Base-by-base conservation (phyloP, 2,797 vertebrate species). In the Pseudotriccus pelzelni region DNA sequence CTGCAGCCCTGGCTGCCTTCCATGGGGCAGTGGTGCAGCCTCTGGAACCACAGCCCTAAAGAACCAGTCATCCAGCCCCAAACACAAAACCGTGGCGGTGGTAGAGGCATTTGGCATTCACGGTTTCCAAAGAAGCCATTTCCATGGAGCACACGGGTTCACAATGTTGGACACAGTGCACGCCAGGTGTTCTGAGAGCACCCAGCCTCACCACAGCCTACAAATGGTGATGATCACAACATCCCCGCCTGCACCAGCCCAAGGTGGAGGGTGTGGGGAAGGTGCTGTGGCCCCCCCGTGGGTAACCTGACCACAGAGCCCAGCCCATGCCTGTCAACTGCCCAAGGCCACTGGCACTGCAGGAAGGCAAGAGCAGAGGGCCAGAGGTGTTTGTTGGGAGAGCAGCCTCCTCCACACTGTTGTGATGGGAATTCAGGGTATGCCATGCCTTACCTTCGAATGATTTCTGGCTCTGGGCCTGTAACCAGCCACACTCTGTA, bases 211-310 rank as follows among this genome's bases (percentile, higher is more conserved):
- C 14, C 7, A 12, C 6, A 47, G 21, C 3, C 28, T 58, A 3
- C 11, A 5, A 20, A 77, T 14, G 19, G 9, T 10, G 8, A 4
- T 7, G 32, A 28, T 73, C 30, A 22, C 9, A 0, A 2, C 3
- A 49, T 1, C 13, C 25, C 67, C 41, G 37, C 59, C 47, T n/a
- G 74, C 9, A 4, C 32, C 5, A 77, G 72, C 37, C 32, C 37
- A 7, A 22, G 47, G 46, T 14, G 66, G 67, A 21, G 27, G 64
- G 67, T 34, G 37, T 62, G 10, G 62, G 28, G 16, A 4, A 24
- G 10, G 4, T 32, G 12, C 52, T 30, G 63, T 52, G 7, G 37
- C 18, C 18, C 24, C 34, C 28, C 39, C 0, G 0, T 1, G 1
- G 16, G 22, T 12, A 72, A 15, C 12, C 17, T 9, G 68, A 63